A percentile compares a stretch with the other conserved stretches of the same genome.
These are phyloP conservation scores for Bugulina stolonifera DNA, from an alignment of 2,888 invertebrate species.

Conservation along the genomic window DNA sequence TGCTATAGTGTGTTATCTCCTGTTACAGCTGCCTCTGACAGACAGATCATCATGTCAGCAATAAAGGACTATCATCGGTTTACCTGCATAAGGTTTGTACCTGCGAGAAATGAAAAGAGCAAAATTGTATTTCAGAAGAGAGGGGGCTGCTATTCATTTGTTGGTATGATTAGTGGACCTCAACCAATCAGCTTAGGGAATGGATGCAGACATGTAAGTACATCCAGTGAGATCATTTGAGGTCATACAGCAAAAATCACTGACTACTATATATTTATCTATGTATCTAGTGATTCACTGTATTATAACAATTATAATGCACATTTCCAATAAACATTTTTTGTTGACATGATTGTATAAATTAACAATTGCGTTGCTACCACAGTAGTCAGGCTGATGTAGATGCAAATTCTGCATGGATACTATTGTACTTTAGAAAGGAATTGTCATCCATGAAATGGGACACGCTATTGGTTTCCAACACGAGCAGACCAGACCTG, in stretches of 20 bases:
- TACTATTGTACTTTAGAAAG: conserved; percentile 29
- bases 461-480: conserved; percentile 31
- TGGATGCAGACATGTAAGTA: conserved; percentile 3
- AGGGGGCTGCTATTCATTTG: conserved; percentile 2
- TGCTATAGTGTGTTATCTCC: too few relatives aligned
- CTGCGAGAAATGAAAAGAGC: neutral
- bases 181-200: neutral
- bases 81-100: neutral
- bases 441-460: conserved; percentile 28
- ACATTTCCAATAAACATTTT: too few relatives aligned
- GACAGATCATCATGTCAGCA: neutral
- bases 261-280: too few relatives aligned
- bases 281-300: too few relatives aligned
- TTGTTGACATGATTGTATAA: too few relatives aligned
- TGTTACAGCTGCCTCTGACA: too few relatives aligned
- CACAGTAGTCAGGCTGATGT: too few relatives aligned
- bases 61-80: neutral
- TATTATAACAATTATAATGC: too few relatives aligned
- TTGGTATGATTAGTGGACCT: neutral
- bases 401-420: too few relatives aligned
- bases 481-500: conserved; percentile 30
- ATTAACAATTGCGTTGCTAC: too few relatives aligned
- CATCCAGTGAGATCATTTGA: too few relatives aligned
- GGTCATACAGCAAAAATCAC: too few relatives aligned
- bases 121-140: conserved; percentile 5